Percentiles rank a stretch among this genome's conserved stretches.
phyloP scores from a whole-genome alignment of 2,888 invertebrate genomes.

The Nemotelus nigrinus region DNA sequence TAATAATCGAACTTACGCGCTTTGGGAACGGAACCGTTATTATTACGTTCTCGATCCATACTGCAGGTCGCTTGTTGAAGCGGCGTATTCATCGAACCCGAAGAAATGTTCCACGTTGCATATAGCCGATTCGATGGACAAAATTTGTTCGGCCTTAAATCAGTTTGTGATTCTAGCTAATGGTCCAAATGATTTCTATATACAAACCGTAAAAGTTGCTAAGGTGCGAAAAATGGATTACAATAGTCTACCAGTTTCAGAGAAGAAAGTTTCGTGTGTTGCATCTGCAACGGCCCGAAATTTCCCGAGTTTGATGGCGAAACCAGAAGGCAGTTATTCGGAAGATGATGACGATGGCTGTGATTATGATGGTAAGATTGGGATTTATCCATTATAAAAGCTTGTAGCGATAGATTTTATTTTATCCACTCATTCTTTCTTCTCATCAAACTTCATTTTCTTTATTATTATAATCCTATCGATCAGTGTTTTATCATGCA shows the following conservation, averaged over 20 bases:
- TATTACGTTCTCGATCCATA: slow-evolving; percentile 62
- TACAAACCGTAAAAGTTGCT: slow-evolving; percentile 52
- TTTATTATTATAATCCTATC: too few species aligned
- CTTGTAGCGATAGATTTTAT: too few species aligned
- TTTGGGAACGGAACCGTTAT: slow-evolving; percentile 59
- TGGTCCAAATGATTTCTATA: slow-evolving; percentile 56
- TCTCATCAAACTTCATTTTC: too few species aligned
- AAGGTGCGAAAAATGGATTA: background rate
- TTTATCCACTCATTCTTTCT: too few species aligned
- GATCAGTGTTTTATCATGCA: too few species aligned
- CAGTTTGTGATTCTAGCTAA: slow-evolving; percentile 59
- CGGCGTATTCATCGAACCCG: background rate
- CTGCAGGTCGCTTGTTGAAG: slow-evolving; percentile 24
- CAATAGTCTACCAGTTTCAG: background rate
- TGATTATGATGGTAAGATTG: too few species aligned
- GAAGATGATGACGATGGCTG: too few species aligned
- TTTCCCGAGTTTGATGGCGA: too few species aligned
- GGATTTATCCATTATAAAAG: too few species aligned
- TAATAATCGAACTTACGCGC: slow-evolving; percentile 59
- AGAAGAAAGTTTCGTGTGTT: background rate
- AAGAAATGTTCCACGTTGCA: background rate
- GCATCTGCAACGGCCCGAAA: background rate
- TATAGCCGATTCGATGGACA: slow-evolving; percentile 59
- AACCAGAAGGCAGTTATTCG: too few species aligned
- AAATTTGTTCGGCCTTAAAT: slow-evolving; percentile 58